Evolutionary conservation across 2,888 invertebrate species (phyloP).

Genomic region (Griposia aprilina): DNA sequence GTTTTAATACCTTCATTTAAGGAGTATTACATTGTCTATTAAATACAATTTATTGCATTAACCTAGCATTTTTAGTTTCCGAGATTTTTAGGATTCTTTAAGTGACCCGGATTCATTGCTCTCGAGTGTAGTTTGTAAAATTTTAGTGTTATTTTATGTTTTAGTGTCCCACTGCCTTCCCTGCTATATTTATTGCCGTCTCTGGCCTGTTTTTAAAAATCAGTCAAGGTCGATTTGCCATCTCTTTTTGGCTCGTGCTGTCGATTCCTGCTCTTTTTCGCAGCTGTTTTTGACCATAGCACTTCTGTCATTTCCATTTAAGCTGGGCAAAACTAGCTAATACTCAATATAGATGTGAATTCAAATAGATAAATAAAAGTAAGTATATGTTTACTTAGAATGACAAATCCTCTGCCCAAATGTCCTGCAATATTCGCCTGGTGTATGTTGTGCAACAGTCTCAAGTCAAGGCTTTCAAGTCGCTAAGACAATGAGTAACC

Average conservation of each 20-base stretch:
- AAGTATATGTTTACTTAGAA: slow-evolving; percentile 76
- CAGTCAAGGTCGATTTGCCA: neutral
- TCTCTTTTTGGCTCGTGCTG: neutral
- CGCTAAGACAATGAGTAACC: slow-evolving; percentile 74
- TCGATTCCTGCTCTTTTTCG: neutral
- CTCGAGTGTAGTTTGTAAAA: neutral
- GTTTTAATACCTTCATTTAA: too few relatives aligned
- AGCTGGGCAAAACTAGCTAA: neutral
- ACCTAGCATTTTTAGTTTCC: too few relatives aligned
- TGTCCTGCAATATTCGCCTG: slow-evolving; percentile 86
- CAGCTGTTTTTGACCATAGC: too few relatives aligned
- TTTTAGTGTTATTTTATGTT: neutral
- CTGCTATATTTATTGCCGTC: neutral
- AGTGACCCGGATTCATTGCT: too few relatives aligned
- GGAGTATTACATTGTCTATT: too few relatives aligned
- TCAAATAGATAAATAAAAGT: neutral
- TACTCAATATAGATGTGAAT: neutral
- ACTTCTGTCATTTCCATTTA: neutral
- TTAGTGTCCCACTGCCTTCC: neutral
- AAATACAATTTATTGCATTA: too few relatives aligned
- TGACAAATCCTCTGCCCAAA: slow-evolving; percentile 90
- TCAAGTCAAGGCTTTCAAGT: slow-evolving; percentile 73
- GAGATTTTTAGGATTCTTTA: too few relatives aligned
- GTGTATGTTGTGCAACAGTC: slow-evolving; percentile 85
- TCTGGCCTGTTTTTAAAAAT: neutral